phyloP scores from a whole-genome alignment of 2,888 invertebrate species.

The Rugalucina vietnamica region DNA sequence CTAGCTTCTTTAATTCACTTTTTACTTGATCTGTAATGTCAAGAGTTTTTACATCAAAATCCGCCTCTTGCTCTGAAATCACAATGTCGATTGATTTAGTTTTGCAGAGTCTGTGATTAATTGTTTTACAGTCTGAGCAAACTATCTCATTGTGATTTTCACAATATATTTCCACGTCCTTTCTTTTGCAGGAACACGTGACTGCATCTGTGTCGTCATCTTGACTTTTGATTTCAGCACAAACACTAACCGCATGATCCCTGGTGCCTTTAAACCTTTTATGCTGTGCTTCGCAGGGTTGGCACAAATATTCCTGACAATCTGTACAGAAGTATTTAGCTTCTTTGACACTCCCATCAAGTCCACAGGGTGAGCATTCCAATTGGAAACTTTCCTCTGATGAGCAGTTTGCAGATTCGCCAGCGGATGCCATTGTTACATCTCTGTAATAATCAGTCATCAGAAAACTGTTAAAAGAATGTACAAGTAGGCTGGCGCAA shows the following conservation, averaged over 20 bases:
- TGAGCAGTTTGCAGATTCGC: not conserved
- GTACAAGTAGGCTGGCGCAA: too few relatives aligned
- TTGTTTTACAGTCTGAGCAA: not conserved
- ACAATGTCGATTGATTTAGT: not conserved
- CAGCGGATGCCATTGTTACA: too few relatives aligned
- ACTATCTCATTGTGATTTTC: not conserved
- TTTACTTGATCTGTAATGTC: not conserved
- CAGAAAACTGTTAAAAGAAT: too few relatives aligned
- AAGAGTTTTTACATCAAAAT: not conserved
- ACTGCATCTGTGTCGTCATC: not conserved
- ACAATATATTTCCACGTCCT: not conserved
- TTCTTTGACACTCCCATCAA: not conserved
- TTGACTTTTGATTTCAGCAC: not conserved
- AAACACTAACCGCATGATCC: not conserved
- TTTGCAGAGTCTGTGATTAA: not conserved
- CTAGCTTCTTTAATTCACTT: not conserved
- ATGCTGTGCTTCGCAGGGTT: not conserved
- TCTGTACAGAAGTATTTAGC: not conserved
- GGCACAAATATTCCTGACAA: not conserved
- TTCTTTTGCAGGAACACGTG: not conserved
- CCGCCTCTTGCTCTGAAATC: not conserved
- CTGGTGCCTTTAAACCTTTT: not conserved
- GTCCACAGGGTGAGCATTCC: not conserved
- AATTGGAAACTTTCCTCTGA: not conserved
- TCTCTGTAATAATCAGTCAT: too few relatives aligned